Evolutionary conservation across 2,113 vertebrate species (phyloP).

Genomic region (Oxyura jamaicensis): DNA sequence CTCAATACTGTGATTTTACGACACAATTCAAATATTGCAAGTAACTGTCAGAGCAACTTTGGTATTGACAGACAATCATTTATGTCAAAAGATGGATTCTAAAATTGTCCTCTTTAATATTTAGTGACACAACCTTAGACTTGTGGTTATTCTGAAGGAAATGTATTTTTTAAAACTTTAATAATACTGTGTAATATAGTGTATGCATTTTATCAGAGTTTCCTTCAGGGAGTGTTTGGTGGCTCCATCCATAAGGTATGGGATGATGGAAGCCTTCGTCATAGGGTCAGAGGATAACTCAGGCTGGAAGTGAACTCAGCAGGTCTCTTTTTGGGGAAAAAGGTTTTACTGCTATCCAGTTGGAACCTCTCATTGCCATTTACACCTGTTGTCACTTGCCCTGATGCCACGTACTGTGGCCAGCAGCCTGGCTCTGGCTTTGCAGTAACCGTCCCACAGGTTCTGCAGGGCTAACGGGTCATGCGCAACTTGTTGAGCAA

Average conservation of each 20-base stretch:
- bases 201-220: background rate
- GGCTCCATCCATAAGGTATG: background rate
- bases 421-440: background rate
- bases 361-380: background rate
- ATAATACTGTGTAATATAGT: background rate
- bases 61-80: background rate
- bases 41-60: background rate
- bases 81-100: background rate
- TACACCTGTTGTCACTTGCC: background rate
- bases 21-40: background rate
- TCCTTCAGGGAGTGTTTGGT: background rate
- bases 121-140: too few relatives aligned
- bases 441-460: background rate
- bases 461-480: background rate
- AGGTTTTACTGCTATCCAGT: background rate
- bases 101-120: background rate
- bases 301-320: background rate
- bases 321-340: background rate
- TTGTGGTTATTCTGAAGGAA: background rate
- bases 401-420: background rate
- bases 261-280: background rate
- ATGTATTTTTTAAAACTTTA: background rate
- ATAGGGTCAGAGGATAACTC: background rate
- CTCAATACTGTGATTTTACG: background rate
- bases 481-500: background rate